Conservation (phyloP, 2,797 vertebrate genomes). For the Manis javanica region DNA sequence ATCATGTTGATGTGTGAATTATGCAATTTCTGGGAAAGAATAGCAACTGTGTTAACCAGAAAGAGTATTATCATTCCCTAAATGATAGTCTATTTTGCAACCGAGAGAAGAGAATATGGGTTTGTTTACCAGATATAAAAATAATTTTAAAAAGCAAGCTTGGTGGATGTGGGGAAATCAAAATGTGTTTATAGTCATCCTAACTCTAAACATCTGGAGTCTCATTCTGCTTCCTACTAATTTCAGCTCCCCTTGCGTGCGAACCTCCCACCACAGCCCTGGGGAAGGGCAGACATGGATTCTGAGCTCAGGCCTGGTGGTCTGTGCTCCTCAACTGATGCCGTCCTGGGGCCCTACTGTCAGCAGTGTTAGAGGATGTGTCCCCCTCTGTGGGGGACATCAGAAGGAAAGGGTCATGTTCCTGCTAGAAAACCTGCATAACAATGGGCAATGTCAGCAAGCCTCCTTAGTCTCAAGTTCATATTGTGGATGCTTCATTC, state of each 20-base stretch:
- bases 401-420: not conserved
- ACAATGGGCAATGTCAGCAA: not conserved
- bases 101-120: constrained; percentile 55
- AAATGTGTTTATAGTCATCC: constrained; percentile 44
- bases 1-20: constrained; percentile 6
- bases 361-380: not conserved
- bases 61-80: constrained; percentile 35
- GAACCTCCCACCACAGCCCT: accelerated
- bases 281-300: not conserved
- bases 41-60: not conserved
- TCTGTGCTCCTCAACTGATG: not conserved
- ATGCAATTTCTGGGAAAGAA: constrained; percentile 45
- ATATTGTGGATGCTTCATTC: not conserved
- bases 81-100: constrained; percentile 67
- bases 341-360: not conserved
- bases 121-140: constrained; percentile 77
- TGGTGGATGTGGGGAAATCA: constrained; percentile 37
- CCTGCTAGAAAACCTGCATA: not conserved
- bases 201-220: constrained; percentile 71
- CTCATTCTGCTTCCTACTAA: not conserved
- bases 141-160: constrained; percentile 63
- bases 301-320: not conserved
- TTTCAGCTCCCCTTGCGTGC: not conserved
- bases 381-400: not conserved
- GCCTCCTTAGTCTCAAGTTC: not conserved